Evolutionary conservation across 2,888 invertebrate genomes (phyloP).

Genomic region (Chrysina gloriosa): DNA sequence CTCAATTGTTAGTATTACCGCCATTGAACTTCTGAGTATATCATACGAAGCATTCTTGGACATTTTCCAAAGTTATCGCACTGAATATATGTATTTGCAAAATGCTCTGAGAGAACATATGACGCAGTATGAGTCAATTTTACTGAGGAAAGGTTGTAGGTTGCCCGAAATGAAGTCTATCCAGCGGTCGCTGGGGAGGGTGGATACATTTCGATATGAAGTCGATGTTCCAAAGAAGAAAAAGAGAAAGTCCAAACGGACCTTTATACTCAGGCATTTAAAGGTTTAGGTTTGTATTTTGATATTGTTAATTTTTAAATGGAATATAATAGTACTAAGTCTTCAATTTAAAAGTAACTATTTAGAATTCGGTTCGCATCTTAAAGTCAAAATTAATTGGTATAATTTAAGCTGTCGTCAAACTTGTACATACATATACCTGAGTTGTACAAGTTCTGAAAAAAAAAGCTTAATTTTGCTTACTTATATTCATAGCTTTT

Average conservation of each 20-base stretch:
- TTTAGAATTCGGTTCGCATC: too few relatives aligned
- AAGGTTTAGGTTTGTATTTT: slow-evolving; percentile 32
- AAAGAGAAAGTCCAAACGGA: neutral
- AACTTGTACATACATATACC: neutral
- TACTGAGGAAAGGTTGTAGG: slow-evolving; percentile 42
- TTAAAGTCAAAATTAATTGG: neutral
- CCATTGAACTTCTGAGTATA: slow-evolving; percentile 41
- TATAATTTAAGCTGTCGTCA: neutral
- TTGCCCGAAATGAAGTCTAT: slow-evolving; percentile 39
- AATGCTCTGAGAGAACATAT: slow-evolving; percentile 41
- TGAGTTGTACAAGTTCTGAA: neutral
- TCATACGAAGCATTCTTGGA: slow-evolving; percentile 38
- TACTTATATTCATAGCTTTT: neutral
- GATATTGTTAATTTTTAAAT: neutral
- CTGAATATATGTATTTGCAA: slow-evolving; percentile 34
- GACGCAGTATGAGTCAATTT: slow-evolving; percentile 31
- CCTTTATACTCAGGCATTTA: slow-evolving; percentile 19
- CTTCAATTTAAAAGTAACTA: neutral
- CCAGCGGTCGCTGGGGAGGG: slow-evolving; percentile 27
- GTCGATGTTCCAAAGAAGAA: neutral
- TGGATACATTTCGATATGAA: slow-evolving; percentile 33
- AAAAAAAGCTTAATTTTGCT: too few relatives aligned
- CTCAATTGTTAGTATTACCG: slow-evolving; percentile 37
- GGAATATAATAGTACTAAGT: neutral
- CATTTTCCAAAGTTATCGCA: slow-evolving; percentile 40